Evolutionary conservation across 2,888 invertebrate genomes (phyloP), one percentile per base, ranked within the genome.

Genomic region (Amphipyra tragopoginis): DNA sequence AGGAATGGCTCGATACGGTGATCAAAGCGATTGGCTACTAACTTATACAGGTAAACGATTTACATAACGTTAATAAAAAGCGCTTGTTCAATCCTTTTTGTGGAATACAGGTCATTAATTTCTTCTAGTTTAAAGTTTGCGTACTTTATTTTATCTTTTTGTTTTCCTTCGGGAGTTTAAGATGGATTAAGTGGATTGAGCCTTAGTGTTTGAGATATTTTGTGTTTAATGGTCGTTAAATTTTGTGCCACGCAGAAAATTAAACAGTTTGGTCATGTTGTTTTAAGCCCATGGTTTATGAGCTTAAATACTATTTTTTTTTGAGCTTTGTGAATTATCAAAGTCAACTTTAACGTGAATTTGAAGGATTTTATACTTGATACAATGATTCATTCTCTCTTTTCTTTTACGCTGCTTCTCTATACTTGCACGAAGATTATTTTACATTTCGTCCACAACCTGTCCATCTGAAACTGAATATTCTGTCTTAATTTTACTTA

Each of bases 1-100:
- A 54, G 61, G n/a, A 50, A 60, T 68, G 49, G 8, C 15, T 53
- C 15, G 60, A 60, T 70, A 61, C 21, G 49, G 55, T 43, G 44
- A 60, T 67, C 74, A 36, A 42, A 56, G 55, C 49, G 44, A 51
- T 72, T 72, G 42, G 49, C 29, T 44, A 29, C 53, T 54, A 54
- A 57, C 42, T 57, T 65, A 54, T 47, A 29, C 9, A 10, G 38
- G 38, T 48, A 21, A 43, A 14, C 9, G 15, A 34, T 47, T 36
- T 55, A 7, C 9, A 34, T 15, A 39, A 11, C n/a, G 34, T 9
- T 26, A 43, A 3, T 33, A 40, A 39, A 51, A 67, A 44, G 10
- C 15, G 5, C 11, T 54, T 0, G 0, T 40, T 29, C 13, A 51
- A 52, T 26, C 29, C 13, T 52, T 56, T 60, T n/a, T 14, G 10